Evolutionary conservation across 2,797 vertebrate genomes (phyloP).

Genomic region (Sebastes oblongus): DNA sequence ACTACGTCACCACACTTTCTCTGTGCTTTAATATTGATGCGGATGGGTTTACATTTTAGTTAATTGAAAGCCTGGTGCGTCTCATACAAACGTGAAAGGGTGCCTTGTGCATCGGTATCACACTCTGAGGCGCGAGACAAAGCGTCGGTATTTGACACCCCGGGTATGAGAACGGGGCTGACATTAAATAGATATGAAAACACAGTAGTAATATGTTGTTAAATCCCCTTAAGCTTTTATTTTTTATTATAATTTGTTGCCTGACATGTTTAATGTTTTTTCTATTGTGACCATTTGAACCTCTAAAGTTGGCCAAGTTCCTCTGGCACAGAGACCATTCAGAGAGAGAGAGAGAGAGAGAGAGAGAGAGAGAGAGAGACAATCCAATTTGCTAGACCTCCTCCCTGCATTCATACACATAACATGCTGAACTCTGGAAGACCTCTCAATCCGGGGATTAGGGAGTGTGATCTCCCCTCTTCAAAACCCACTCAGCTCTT

Average conservation of each 20-base stretch:
- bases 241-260: neutral
- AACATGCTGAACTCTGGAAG: conserved; percentile 80
- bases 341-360: conserved; percentile 13
- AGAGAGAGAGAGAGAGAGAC: conserved; percentile 28
- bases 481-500: conserved; percentile 77
- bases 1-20: too few species aligned
- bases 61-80: too few species aligned
- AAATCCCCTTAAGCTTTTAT: neutral
- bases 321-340: conserved; percentile 27
- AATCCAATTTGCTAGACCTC: conserved; percentile 79
- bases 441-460: conserved; percentile 82
- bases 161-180: too few species aligned
- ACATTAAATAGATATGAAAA: neutral
- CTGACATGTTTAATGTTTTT: conserved; percentile 24
- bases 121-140: accelerated
- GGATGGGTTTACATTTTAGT: too few species aligned
- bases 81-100: accelerated
- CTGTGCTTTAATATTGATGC: too few species aligned
- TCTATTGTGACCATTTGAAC: conserved; percentile 21
- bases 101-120: too few species aligned
- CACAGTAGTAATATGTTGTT: neutral
- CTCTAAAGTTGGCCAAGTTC: conserved; percentile 26
- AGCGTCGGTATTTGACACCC: too few species aligned
- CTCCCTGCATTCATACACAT: conserved; percentile 78
- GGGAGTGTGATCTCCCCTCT: conserved; percentile 81